A percentile compares a stretch with the other conserved stretches of the same genome.
phyloP scores from a whole-genome alignment of 2,113 vertebrate species.

The Formicarius rufipectus region DNA sequence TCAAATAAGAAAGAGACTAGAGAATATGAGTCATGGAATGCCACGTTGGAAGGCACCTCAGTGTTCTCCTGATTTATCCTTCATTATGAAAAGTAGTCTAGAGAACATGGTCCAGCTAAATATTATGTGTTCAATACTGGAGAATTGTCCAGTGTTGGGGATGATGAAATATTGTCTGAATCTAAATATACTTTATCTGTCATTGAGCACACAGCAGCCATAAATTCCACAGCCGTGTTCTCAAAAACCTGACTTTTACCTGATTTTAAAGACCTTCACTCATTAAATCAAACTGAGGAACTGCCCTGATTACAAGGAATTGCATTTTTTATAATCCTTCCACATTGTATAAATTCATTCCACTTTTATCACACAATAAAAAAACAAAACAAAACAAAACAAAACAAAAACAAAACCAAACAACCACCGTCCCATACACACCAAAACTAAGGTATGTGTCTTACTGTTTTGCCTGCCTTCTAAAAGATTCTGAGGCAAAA shows the following conservation, averaged over 20 bases:
- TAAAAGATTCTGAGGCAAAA: background rate
- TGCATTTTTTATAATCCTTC: background rate
- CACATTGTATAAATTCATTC: background rate
- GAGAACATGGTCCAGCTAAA: background rate
- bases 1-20: background rate
- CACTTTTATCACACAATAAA: background rate
- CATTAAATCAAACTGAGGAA: background rate
- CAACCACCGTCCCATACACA: too few relatives aligned
- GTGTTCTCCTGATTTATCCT: background rate
- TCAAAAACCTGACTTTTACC: background rate
- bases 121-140: background rate
- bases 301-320: background rate
- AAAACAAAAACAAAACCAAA: too few relatives aligned
- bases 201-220: background rate
- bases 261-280: background rate
- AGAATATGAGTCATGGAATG: background rate
- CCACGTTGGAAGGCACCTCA: background rate
- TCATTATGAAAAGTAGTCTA: background rate
- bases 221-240: background rate
- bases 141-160: background rate
- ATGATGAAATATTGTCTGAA: background rate
- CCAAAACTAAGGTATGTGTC: background rate
- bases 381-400: background rate
- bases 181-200: background rate
- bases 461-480: background rate